These are phyloP conservation scores for Hydrocynus forskahlii DNA, from an alignment of 2,797 vertebrate genomes.

Conservation along the genomic window DNA sequence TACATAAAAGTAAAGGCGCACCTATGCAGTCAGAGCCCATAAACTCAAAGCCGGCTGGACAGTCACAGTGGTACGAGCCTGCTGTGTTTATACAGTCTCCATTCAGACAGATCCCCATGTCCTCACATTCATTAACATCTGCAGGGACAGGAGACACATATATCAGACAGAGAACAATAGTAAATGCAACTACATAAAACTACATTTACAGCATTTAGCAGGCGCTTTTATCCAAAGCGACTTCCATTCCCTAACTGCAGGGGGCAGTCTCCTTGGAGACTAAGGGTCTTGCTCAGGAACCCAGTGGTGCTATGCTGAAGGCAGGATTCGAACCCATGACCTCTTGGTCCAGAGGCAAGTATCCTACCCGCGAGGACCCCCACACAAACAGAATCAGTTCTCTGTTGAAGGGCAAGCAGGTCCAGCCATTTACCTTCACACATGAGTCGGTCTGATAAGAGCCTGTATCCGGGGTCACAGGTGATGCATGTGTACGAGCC, in stretches of 20 bases:
- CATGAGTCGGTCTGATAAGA: slow-evolving; percentile 60
- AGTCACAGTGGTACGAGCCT: slow-evolving; percentile 73
- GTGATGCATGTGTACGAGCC: slow-evolving; percentile 76
- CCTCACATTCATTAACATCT: slow-evolving; percentile 79
- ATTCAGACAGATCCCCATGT: slow-evolving; percentile 64
- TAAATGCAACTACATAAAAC: too few species aligned
- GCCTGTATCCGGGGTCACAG: slow-evolving; percentile 71
- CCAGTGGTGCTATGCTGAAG: too few species aligned
- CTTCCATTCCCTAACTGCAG: too few species aligned
- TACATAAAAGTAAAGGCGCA: slow-evolving; percentile 55
- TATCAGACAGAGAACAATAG: not conserved
- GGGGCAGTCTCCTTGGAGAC: too few species aligned
- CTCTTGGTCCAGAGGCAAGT: too few species aligned
- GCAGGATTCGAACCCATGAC: too few species aligned
- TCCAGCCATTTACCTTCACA: slow-evolving; percentile 74
- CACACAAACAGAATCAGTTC: too few species aligned
- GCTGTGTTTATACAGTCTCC: slow-evolving; percentile 73
- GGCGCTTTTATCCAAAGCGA: too few species aligned
- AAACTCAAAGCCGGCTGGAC: slow-evolving; percentile 70
- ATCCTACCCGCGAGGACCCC: too few species aligned
- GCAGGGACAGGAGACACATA: slow-evolving; percentile 18
- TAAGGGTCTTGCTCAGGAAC: too few species aligned
- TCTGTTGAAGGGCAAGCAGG: too few species aligned
- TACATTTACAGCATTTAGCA: too few species aligned
- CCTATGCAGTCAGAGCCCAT: slow-evolving; percentile 69